Base-by-base conservation (phyloP, 2,888 invertebrate genomes). In the Epirrhoe tristata region DNA sequence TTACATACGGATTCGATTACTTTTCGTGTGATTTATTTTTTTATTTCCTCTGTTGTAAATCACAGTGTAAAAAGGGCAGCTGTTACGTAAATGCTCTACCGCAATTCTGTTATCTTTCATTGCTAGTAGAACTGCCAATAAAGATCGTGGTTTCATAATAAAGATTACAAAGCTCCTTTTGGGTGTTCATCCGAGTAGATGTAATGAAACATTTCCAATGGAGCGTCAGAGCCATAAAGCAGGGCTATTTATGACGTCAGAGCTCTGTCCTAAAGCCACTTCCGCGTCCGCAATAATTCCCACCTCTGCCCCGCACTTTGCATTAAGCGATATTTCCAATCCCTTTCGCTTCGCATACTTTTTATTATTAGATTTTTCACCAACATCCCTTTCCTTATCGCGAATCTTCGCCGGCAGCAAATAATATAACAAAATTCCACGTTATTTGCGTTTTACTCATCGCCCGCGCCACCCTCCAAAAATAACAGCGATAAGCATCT, bases 351-450 rank as follows among this genome's bases (percentile, higher is more conserved):
- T 74, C 80, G 76, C 81, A 80, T 81, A 77, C 76, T 77, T 85
- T 87, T 43, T 55, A 52, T 55, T 88, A 88, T 89, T 85, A 83
- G 81, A 87, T 88, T 88, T 86, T 83, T 83, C 81, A 82, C 81
- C 83, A 81, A 76, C 78, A 72, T 71, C 69, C 66, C 70, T 71
- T 75, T 78, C 74, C 79, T 82, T 87, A 86, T 87, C 85, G 80
- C 75, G 78, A 80, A 86, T 87, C 82, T 84, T 79, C 79, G 77
- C 76, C 81, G 84, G 79, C 83, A 84, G 81, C 86, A 85, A 87
- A 89, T 88, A 86, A 85, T 83, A 87, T 86, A 89, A 87, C 82
- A 81, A 85, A 83, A 89, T 86, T 86, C 85, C 77, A 83, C 83
- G 70, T 80, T 88, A 88, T 90, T 88, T 87, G 82, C 84, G 83